Percentiles rank a stretch among this genome's conserved stretches.
Conservation (phyloP, 2,113 vertebrate species). For the Camelus dromedarius region DNA sequence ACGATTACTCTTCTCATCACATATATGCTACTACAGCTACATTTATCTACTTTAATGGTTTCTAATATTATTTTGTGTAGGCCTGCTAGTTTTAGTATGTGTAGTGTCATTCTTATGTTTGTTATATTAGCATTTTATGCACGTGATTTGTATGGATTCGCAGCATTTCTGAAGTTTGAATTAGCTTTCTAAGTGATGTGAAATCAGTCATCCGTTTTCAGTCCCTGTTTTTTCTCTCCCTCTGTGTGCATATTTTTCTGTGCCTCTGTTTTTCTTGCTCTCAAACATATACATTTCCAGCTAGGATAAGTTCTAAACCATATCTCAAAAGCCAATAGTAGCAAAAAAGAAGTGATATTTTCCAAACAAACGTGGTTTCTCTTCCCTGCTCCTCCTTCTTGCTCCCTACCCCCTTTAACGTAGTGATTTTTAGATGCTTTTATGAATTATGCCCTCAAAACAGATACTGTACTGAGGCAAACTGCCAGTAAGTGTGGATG, state of each 20-base stretch:
- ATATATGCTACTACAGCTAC: neutral
- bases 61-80: slow-evolving; percentile 48
- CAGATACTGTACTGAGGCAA: neutral
- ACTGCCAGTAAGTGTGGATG: neutral
- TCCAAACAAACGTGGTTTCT: slow-evolving; percentile 40
- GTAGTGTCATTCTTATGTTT: neutral
- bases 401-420: neutral
- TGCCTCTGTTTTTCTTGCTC: neutral
- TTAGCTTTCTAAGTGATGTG: neutral
- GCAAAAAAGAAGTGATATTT: slow-evolving; percentile 33
- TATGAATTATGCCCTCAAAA: slow-evolving; percentile 17
- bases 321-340: neutral
- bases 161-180: slow-evolving; percentile 41
- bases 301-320: slow-evolving; percentile 27
- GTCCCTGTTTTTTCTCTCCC: neutral
- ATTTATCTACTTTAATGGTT: slow-evolving; percentile 31
- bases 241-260: neutral
- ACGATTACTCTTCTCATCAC: neutral
- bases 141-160: neutral
- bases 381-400: neutral
- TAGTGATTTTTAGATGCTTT: slow-evolving; percentile 61
- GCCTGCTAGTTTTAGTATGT: neutral
- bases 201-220: neutral
- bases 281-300: neutral
- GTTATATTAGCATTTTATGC: neutral